Base-by-base conservation (phyloP, 2,113 vertebrate genomes). In the Apteryx mantelli region DNA sequence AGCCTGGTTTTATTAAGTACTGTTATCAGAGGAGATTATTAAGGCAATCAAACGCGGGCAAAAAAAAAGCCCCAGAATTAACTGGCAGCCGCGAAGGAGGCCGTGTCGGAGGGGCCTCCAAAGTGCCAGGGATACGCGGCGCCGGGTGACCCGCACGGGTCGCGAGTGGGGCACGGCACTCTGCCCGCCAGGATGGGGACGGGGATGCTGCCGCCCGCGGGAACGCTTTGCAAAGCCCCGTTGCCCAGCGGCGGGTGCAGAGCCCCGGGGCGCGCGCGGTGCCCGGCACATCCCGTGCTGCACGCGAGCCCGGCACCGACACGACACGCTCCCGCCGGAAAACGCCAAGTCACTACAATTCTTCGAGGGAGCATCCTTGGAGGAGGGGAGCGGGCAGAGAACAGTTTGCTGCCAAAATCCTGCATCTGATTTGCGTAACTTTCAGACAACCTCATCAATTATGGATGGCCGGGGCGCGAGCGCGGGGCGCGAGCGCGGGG, bases 371-470 rank as follows among this genome's bases (percentile, higher is more conserved):
- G 86, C 95, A 81, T 48, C 55, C 2, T 4, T 63, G 95, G 94
- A 94, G 96, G 93, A 94, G 92, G 91, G 93, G 86, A 91, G 82
- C 52, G 73, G 86, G 88, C 92, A 68, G 86, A 92, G 86, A 93
- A 83, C 50, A 71, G 80, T 95, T 95, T 64, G 60, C 96, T 97
- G 95, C 95, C 97, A 97, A 95, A 96, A 92, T 92, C 93, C 83
- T 93, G 93, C 93, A 95, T 97, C 95, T 96, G 92, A 96, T 93
- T 92, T 95, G 88, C 83, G 96, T 90, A 95, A 94, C 95, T 97
- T 97, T 96, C 95, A 96, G 97, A 95, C 96, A 97, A 97, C 94
- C 96, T 97, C 93, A 97, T 98, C 96, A 96, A 97, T 97, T 96
- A 95, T 95, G 96, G 96, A 96, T 95, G 91, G 68, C 95, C 82